phyloP scores from a whole-genome alignment of 2,888 invertebrate genomes.

The Oeneis ivallda region DNA sequence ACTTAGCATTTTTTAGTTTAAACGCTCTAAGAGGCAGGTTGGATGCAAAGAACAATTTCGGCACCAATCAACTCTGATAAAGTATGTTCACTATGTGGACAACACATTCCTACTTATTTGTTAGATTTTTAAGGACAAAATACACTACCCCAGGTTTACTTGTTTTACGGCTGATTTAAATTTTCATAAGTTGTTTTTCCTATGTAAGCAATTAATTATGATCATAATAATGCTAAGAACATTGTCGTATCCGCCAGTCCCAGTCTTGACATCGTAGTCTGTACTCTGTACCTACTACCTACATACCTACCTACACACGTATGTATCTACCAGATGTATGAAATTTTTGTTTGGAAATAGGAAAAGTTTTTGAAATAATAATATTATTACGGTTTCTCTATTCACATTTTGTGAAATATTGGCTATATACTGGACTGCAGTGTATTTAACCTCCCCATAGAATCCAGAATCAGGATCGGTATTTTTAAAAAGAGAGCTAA shows the following conservation, averaged over 20 bases:
- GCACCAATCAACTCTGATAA: too few species aligned
- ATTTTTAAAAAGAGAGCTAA: too few species aligned
- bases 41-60: too few species aligned
- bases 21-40: too few species aligned
- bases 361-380: constrained; percentile 19
- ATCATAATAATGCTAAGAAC: background rate
- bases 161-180: background rate
- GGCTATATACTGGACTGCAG: background rate
- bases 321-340: background rate
- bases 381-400: constrained; percentile 9
- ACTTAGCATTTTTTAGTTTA: too few species aligned
- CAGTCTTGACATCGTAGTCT: background rate
- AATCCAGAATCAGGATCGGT: background rate
- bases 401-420: constrained; percentile 8
- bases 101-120: background rate
- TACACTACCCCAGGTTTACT: background rate
- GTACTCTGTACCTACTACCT: too few species aligned
- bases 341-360: background rate
- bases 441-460: background rate
- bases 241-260: background rate
- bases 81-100: background rate
- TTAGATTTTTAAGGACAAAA: background rate
- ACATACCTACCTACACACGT: background rate
- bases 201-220: too few species aligned
- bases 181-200: background rate